Conservation (phyloP, 2,888 invertebrate species). For the Leptinotarsa peninsularis region DNA sequence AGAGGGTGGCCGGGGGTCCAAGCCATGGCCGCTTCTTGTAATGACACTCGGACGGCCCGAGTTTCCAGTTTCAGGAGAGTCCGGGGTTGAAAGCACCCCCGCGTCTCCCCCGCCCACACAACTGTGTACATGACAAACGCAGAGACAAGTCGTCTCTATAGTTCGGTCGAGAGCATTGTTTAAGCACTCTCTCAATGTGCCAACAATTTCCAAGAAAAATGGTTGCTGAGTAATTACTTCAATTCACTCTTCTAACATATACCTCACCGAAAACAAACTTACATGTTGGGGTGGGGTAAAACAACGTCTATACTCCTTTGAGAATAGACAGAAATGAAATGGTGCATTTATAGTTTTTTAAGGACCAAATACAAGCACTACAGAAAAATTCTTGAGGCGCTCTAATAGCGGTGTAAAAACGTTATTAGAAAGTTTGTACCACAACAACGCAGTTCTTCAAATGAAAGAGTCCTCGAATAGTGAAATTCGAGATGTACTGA, state of each 20-base stretch:
- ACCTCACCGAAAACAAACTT: not conserved
- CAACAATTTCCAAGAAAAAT: conserved; percentile 30
- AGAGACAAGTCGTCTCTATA: conserved; percentile 51
- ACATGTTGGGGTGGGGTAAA: not conserved
- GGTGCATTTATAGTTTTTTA: too few species aligned
- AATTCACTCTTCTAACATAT: not conserved
- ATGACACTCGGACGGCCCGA: conserved; percentile 66
- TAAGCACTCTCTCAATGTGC: conserved; percentile 46
- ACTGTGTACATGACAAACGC: conserved; percentile 54
- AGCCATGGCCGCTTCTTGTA: conserved; percentile 66
- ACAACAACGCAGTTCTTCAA: too few species aligned
- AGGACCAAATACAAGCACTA: too few species aligned
- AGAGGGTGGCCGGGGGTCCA: conserved; percentile 57
- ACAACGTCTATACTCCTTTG: not conserved
- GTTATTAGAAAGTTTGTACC: too few species aligned
- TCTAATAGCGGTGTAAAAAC: too few species aligned
- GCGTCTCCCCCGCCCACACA: conserved; percentile 28
- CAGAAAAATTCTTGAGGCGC: too few species aligned
- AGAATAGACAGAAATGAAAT: too few species aligned
- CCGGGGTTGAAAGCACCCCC: conserved; percentile 47
- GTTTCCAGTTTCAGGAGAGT: conserved; percentile 60
- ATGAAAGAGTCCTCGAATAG: too few species aligned
- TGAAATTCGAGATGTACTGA: too few species aligned
- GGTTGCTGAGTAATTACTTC: conserved; percentile 17
- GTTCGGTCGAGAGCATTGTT: conserved; percentile 52